Conservation (phyloP, 2,888 invertebrate genomes). For the Troides helena region DNA sequence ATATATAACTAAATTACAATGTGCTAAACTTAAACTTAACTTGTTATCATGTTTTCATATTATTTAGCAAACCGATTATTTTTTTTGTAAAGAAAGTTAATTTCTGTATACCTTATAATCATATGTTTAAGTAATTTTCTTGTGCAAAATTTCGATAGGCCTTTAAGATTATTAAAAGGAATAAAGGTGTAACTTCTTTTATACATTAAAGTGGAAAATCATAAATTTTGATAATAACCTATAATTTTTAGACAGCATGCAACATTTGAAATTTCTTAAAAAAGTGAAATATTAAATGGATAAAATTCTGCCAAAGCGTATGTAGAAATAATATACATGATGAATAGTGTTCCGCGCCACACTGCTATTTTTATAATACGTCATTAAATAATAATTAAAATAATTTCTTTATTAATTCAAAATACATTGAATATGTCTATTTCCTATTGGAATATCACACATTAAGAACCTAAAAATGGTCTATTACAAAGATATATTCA, state of each 20-base stretch:
- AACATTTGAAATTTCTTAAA: too few species aligned
- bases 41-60: slow-evolving; percentile 68
- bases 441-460: slow-evolving; percentile 8
- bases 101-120: not conserved
- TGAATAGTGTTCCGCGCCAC: too few species aligned
- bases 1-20: slow-evolving; percentile 71
- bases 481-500: not conserved
- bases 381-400: not conserved
- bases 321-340: too few species aligned
- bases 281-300: too few species aligned
- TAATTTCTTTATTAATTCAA: slow-evolving; percentile 2
- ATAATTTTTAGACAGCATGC: too few species aligned
- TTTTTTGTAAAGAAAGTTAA: slow-evolving; percentile 13
- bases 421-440: slow-evolving; percentile 1
- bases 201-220: not conserved
- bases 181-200: not conserved
- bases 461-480: not conserved
- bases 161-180: not conserved
- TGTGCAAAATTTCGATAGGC: slow-evolving; percentile 19
- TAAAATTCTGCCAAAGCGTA: too few species aligned
- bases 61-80: slow-evolving; percentile 72
- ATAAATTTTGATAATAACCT: not conserved
- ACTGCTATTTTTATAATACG: not conserved
- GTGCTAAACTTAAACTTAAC: slow-evolving; percentile 79
- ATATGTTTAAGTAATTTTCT: not conserved